Evolutionary conservation across 2,113 vertebrate genomes (phyloP).

Genomic region (Lampris megalopsis): DNA sequence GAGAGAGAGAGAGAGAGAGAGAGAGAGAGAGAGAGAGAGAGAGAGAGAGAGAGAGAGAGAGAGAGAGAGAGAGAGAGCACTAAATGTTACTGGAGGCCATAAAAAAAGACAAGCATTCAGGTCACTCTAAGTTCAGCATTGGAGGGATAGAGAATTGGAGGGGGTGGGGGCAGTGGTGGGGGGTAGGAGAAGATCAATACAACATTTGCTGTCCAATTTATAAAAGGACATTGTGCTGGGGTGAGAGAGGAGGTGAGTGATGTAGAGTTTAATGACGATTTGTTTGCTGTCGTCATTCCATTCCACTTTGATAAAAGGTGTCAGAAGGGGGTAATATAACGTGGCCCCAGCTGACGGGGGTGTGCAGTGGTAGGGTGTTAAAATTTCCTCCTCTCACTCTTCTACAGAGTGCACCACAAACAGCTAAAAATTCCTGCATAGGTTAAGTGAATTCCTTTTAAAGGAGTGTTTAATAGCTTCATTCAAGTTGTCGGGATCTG

Average conservation of each 20-base stretch:
- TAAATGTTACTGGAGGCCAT: constrained; percentile 88
- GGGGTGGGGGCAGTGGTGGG: neutral
- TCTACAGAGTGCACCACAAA: neutral
- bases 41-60: neutral
- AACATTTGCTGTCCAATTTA: constrained; percentile 98
- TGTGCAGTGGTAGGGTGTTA: constrained; percentile 23
- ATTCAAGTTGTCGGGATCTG: too few species aligned
- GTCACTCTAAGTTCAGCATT: constrained; percentile 94
- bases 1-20: constrained; percentile 38
- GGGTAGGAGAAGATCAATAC: constrained; percentile 89
- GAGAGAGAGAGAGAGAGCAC: constrained; percentile 80
- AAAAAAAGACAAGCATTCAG: constrained; percentile 88
- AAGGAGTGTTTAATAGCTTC: neutral
- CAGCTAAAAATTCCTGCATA: neutral
- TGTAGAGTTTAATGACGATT: constrained; percentile 93
- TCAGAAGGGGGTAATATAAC: constrained; percentile 89
- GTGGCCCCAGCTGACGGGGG: constrained; percentile 51
- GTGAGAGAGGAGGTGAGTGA: constrained; percentile 86
- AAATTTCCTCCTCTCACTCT: constrained; percentile 6
- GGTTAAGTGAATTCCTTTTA: neutral
- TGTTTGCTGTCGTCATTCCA: constrained; percentile 91
- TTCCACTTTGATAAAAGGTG: constrained; percentile 94
- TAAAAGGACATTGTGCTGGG: constrained; percentile 88
- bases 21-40: constrained; percentile 64
- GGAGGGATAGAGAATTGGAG: constrained; percentile 72